Evolutionary conservation across 2,113 vertebrate genomes (phyloP).

Genomic region (Syngnathus typhle): DNA sequence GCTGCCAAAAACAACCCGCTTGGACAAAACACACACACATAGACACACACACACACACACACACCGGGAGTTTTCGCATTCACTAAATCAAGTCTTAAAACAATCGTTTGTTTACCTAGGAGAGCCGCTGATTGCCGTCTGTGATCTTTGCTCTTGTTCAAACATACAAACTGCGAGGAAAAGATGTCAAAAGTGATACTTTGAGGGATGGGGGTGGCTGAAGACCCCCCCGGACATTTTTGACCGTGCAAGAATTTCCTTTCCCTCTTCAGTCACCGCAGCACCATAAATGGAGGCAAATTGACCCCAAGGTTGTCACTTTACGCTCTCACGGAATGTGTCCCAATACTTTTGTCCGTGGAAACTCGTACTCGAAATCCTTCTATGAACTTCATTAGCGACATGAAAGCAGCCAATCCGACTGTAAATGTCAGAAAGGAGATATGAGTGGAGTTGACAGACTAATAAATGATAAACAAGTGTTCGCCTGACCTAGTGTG

Average conservation of each 20-base stretch:
- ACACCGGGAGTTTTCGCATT: not conserved
- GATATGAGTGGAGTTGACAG: slow-evolving; percentile 1
- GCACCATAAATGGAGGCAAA: not conserved
- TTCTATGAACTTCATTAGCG: not conserved
- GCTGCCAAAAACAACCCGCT: slow-evolving; percentile 3
- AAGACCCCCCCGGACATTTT: not conserved
- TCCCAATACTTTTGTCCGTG: not conserved
- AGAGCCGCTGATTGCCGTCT: slow-evolving; percentile 1
- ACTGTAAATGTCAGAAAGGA: not conserved
- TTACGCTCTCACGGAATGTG: not conserved
- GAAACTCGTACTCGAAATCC: not conserved
- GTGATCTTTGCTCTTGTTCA: slow-evolving; percentile 6
- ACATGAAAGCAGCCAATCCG: not conserved
- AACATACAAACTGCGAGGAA: not conserved
- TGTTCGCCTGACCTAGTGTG: not conserved
- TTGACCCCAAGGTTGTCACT: not conserved
- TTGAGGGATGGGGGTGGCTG: not conserved
- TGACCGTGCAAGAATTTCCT: not conserved
- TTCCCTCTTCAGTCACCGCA: not conserved
- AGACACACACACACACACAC: not conserved
- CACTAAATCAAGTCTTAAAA: not conserved
- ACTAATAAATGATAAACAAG: slow-evolving; percentile 5
- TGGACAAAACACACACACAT: not conserved
- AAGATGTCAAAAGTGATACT: not conserved
- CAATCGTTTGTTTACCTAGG: slow-evolving; percentile 3